Percentiles rank a stretch among this genome's conserved stretches.
These are phyloP conservation scores for Lemur catta DNA, from an alignment of 2,797 vertebrate species.

Conservation along the genomic window DNA sequence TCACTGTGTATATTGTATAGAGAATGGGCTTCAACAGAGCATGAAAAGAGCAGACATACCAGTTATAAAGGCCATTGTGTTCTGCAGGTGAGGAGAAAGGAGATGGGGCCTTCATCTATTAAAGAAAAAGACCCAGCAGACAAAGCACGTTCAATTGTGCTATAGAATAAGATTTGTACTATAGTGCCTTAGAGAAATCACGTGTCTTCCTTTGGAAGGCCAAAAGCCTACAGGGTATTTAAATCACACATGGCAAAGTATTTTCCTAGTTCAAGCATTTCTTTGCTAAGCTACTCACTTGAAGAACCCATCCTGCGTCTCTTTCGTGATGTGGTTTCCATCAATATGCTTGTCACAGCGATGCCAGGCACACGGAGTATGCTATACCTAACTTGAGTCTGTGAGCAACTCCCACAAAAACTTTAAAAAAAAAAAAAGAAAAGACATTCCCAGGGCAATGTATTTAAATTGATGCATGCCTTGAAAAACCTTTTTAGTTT, in stretches of 20 bases:
- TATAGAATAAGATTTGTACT: not conserved
- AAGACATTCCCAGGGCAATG: not conserved
- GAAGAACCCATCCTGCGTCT: not conserved
- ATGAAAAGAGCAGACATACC: not conserved
- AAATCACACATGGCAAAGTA: not conserved
- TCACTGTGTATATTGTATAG: not conserved
- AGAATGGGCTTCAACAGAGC: not conserved
- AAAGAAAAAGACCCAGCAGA: not conserved
- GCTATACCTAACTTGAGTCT: not conserved
- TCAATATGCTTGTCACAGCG: not conserved
- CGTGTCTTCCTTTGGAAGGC: not conserved
- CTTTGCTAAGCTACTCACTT: not conserved
- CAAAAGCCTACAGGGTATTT: not conserved
- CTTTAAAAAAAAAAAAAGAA: not conserved
- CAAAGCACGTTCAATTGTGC: not conserved
- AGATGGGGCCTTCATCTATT: not conserved
- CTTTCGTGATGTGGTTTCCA: not conserved
- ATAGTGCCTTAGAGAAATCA: not conserved
- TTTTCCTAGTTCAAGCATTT: not conserved
- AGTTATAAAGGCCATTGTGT: not conserved
- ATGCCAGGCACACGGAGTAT: not conserved
- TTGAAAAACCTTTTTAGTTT: conserved; percentile 41
- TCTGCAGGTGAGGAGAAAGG: not conserved
- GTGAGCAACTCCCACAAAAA: not conserved
- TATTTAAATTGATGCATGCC: conserved; percentile 13